Conservation (phyloP, 2,797 vertebrate species). For the Acanthurus lineatus region DNA sequence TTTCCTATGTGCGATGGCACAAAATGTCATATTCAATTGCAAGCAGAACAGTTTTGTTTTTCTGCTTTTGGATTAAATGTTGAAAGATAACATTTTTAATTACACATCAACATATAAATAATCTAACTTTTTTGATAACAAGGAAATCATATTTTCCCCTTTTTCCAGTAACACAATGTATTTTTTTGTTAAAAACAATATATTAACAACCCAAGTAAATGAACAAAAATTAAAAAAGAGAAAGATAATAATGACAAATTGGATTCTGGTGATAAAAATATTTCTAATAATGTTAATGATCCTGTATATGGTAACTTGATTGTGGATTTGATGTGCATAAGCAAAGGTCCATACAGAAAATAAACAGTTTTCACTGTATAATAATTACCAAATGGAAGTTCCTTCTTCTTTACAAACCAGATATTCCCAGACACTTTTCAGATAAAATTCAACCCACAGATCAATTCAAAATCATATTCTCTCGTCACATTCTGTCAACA, state of each 20-base stretch:
- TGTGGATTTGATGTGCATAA: too few species aligned
- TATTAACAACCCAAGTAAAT: not conserved
- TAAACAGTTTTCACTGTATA: not conserved
- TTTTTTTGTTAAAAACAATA: not conserved
- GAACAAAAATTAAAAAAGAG: not conserved
- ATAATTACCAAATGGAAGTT: not conserved
- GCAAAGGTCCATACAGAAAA: not conserved
- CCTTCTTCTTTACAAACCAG: not conserved
- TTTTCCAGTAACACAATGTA: not conserved
- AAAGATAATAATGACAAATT: not conserved
- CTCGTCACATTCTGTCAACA: constrained; percentile 15
- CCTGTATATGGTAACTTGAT: not conserved
- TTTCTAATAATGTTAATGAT: not conserved
- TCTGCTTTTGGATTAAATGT: not conserved
- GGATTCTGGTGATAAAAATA: not conserved
- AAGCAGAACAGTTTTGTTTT: not conserved
- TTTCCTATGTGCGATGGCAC: not conserved
- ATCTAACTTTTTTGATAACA: not conserved
- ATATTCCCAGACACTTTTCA: constrained; percentile 4
- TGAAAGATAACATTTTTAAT: not conserved
- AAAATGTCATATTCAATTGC: not conserved
- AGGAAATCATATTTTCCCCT: not conserved
- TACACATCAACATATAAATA: not conserved
- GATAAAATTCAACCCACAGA: not conserved
- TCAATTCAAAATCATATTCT: constrained; percentile 7